Base-by-base conservation (phyloP, 2,888 invertebrate species). In the Andricus curvator region DNA sequence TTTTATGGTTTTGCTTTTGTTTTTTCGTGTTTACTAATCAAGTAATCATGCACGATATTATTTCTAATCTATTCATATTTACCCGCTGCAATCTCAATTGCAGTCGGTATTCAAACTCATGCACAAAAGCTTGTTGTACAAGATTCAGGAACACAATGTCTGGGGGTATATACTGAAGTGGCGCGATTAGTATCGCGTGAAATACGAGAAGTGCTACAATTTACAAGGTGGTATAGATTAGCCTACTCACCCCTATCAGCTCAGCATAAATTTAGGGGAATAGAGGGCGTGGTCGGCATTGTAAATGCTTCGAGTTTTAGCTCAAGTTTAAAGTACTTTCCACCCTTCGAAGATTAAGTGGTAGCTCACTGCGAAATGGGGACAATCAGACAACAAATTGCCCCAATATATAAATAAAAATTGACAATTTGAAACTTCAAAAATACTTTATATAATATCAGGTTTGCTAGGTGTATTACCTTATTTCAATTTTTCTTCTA, bases 141-240 rank as follows among this genome's bases (percentile, higher is more conserved):
- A 74, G 74, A 74, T 33, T 74, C 33, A 56, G 56, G 8, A 56
- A 74, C 70, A 70, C 51, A 70, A 51, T 70, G 70, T 70, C 51
- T 70, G 20, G 17, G 44, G 70, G 33, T 74, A 74, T 74, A 74
- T n/a, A 74, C 37, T 74, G 22, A 74, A 74, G 74, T 74, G 56
- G 33, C 33, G 56, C 74, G 74, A 74, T 74, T 74, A 74, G 74
- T 56, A 74, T 74, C 74, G 56, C 74, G 56, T 74, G 51, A 74
- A 74, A 56, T 74, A 74, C 56, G 74, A 74, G 74, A 74, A 74
- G 74, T 74, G 74, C 74, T 74, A 56, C 74, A 56, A 74, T 74
- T 74, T 74, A 74, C 74, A 74, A 74, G 74, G 74, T 74, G 51
- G 74, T 74, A 74, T 74, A 74, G 74, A 74, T 74, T 74, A 74